Conservation (phyloP, 2,888 invertebrate species). For the Heliconius erato region DNA sequence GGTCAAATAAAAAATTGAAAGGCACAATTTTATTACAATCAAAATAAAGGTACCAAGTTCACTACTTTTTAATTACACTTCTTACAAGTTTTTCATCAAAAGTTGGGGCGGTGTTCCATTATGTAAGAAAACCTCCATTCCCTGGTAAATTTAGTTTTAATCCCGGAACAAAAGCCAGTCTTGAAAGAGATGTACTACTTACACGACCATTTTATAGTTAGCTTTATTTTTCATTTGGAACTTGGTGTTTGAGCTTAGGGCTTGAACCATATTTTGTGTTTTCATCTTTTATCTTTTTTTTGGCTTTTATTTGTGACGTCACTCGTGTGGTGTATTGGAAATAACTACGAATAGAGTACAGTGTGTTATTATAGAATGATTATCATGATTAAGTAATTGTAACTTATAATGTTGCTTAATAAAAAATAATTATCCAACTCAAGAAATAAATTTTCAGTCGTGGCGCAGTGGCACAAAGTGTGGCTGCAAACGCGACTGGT, state of each 20-base stretch:
- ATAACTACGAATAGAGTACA: too few relatives aligned
- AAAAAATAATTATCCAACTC: too few relatives aligned
- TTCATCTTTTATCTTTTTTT: not conserved
- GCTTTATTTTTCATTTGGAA: conserved; percentile 38
- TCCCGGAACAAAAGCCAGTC: conserved; percentile 62
- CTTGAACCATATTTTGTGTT: conserved; percentile 5
- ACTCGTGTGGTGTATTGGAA: too few relatives aligned
- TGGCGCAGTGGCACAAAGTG: too few relatives aligned
- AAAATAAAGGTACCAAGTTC: conserved; percentile 47
- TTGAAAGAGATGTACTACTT: conserved; percentile 51
- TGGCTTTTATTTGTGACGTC: too few relatives aligned
- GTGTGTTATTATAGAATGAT: too few relatives aligned
- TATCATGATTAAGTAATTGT: too few relatives aligned
- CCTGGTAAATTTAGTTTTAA: conserved; percentile 65
- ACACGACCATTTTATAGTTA: conserved; percentile 37
- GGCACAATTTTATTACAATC: conserved; percentile 36
- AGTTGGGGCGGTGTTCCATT: conserved; percentile 64
- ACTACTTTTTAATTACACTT: conserved; percentile 56
- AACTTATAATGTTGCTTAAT: too few relatives aligned
- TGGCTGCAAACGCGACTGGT: too few relatives aligned
- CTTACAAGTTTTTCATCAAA: conserved; percentile 63
- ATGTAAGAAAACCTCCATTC: conserved; percentile 59
- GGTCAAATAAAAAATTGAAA: not conserved
- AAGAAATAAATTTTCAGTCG: too few relatives aligned
- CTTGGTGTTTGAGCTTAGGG: conserved; percentile 29